Base-by-base conservation (phyloP, 2,797 vertebrate genomes). In the Meriones psammophilus region DNA sequence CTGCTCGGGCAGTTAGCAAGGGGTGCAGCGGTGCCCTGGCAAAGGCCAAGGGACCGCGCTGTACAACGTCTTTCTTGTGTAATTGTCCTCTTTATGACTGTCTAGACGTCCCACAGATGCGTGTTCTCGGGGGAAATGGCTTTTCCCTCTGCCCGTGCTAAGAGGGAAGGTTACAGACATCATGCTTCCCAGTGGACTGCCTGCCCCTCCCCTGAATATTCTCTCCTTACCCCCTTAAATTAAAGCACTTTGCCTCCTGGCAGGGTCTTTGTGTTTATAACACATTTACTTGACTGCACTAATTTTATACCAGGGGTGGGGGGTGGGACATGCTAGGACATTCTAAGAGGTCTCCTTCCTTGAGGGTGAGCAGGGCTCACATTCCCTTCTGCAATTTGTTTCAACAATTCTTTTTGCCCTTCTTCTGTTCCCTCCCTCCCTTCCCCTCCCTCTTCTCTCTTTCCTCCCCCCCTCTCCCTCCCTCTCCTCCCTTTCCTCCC, bases 81-180 rank as follows among this genome's bases (percentile, higher is more conserved):
- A 98, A 98, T 98, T 98, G 98, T 98, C 98, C 98, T 98, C 98
- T 98, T 98, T 98, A 98, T 98, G 98, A 98, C 98, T 98, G 98
- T 98, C 98, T 98, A 98, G 98, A 98, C 98, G 96, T 98, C 98
- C 98, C 96, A 97, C 98, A 99, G 98, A 98, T 98, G 98, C 95
- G 94, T 95, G 95, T 97, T 98, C 98, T 95, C 96, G 91, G 54
- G 98, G 98, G 98, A 96, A 96, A 97, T 97, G 97, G 97, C 97
- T 94, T 97, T 98, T 97, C 98, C 98, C 98, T 98, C 98, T 95
- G 98, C 97, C 96, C 97, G 95, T 77, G 93, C 95, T 95, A 1
- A n/a, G 60, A n/a, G 60, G 68, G 64, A n/a, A 91, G 93, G 93
- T 33, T 36, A 68, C 85, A 33, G 97, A 5, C 83, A 86, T 95